These are phyloP conservation scores for Lytechinus variegatus DNA, from an alignment of 35 echinoderm and acorn worm genomes.

Conservation along the genomic window DNA sequence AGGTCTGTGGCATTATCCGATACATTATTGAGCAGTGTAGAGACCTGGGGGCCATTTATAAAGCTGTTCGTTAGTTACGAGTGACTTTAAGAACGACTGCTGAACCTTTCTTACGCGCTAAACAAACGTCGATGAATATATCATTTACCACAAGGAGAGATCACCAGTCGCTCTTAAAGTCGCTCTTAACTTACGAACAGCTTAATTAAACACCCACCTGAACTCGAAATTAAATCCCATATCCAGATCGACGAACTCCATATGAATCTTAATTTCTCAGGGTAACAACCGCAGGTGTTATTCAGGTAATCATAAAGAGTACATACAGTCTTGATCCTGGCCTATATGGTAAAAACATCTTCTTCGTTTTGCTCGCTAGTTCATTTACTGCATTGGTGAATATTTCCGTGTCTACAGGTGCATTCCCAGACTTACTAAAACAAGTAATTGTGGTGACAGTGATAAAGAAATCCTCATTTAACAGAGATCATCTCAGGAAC, in stretches of 20 bases:
- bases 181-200: too few species aligned
- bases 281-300: not conserved
- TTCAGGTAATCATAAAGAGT: not conserved
- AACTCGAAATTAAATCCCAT: not conserved
- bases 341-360: slow-evolving; percentile 46
- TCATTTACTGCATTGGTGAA: slow-evolving; percentile 57
- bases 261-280: not conserved
- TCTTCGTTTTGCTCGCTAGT: slow-evolving; percentile 15
- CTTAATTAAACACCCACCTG: too few species aligned
- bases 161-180: too few species aligned
- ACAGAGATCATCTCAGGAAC: slow-evolving; percentile 40
- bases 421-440: slow-evolving; percentile 46
- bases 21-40: not conserved
- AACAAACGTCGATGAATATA: too few species aligned
- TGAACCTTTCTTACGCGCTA: too few species aligned
- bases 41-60: too few species aligned
- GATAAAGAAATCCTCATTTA: slow-evolving; percentile 62
- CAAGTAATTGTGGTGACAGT: slow-evolving; percentile 60
- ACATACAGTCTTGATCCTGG: not conserved
- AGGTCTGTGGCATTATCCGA: not conserved
- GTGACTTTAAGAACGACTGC: too few species aligned
- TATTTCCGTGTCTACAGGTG: slow-evolving; percentile 14
- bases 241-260: not conserved
- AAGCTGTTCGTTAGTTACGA: too few species aligned
- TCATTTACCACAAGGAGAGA: too few species aligned